Base-by-base conservation (phyloP, 2,888 invertebrate genomes). In the Tachina fera region DNA sequence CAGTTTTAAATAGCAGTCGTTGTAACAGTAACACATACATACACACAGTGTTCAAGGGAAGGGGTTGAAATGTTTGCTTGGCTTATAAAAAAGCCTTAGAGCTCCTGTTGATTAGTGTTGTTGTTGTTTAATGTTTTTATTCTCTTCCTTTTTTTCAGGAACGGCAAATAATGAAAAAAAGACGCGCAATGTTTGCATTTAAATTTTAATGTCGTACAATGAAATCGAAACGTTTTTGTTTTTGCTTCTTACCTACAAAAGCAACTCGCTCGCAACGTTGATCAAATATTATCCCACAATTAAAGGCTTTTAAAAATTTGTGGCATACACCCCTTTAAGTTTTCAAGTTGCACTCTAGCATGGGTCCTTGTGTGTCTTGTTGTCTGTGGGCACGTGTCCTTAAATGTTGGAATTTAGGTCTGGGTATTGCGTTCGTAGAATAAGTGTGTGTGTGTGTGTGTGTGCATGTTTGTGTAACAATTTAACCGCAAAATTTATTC, bases 211-310 rank as follows among this genome's bases (percentile, higher is more conserved):
- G 80, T 71, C 77, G 53, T 70, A 71, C 47, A 65, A 67, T 87
- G 86, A 87, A 87, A 87, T 87, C 71, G 86, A 87, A 87, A 87
- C 86, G 70, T 74, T 75, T 51, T 58, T 56, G 70, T 75, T 51
- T 67, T 31, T 31, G 31, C 31, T 49, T 39, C 19, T n/a, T 16
- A 47, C 16, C 60, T 67, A 68, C 74, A 53, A 75, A 51, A 11
- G 56, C 56, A 72, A 65, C 45, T 72, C 79, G 53, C 39, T 47
- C 1, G 47, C 79, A 72, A 88, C 87, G 88, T 72, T 87, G 88
- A 90, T 91, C 89, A 88, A 90, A 91, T 89, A 89, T 91, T 91
- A 91, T 91, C 91, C 91, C 89, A 91, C 91, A 91, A 91, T 91
- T 91, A 91, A 89, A 89, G 91, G 90, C 87, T 88, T 89, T 87